Percentiles rank a stretch among this genome's conserved stretches.
Conservation (phyloP, 2,797 vertebrate genomes). For the Orientallactaga sibirica region DNA sequence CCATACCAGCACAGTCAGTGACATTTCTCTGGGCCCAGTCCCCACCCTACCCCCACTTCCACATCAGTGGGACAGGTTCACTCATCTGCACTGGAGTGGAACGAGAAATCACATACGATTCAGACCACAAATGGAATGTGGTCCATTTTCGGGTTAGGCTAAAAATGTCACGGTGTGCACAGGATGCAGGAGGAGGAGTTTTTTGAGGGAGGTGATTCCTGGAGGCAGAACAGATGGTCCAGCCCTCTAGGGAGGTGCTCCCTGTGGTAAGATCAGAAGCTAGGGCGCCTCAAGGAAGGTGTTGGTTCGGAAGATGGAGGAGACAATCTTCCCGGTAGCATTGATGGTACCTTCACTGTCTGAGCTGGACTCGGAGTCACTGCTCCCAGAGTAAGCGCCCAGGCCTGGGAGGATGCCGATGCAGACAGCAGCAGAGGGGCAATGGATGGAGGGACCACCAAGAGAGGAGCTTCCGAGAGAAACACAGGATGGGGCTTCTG, state of each 20-base stretch:
- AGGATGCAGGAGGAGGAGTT: constrained; percentile 65
- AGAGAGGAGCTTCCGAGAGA: constrained; percentile 85
- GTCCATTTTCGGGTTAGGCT: constrained; percentile 63
- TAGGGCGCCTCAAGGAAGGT: constrained; percentile 90
- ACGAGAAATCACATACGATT: constrained; percentile 67
- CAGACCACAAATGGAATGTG: constrained; percentile 43
- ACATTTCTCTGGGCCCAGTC: not conserved
- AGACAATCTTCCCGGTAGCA: constrained; percentile 92
- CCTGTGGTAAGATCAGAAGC: constrained; percentile 61
- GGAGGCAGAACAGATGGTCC: constrained; percentile 68
- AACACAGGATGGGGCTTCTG: constrained; percentile 85
- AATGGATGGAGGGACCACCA: constrained; percentile 90
- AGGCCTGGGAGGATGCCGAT: constrained; percentile 97
- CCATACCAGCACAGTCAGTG: constrained; percentile 4
- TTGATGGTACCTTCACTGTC: constrained; percentile 98
- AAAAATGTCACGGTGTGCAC: constrained; percentile 64
- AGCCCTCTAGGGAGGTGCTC: constrained; percentile 71
- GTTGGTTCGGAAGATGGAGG: constrained; percentile 91
- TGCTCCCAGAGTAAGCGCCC: constrained; percentile 97
- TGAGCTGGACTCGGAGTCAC: constrained; percentile 98
- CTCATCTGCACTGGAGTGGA: constrained; percentile 30
- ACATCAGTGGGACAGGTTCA: not conserved
- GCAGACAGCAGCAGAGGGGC: constrained; percentile 96
- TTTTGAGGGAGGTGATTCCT: constrained; percentile 75
- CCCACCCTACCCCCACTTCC: not conserved